phyloP scores from a whole-genome alignment of 2,888 invertebrate genomes.

The Sinotaia quadrata region DNA sequence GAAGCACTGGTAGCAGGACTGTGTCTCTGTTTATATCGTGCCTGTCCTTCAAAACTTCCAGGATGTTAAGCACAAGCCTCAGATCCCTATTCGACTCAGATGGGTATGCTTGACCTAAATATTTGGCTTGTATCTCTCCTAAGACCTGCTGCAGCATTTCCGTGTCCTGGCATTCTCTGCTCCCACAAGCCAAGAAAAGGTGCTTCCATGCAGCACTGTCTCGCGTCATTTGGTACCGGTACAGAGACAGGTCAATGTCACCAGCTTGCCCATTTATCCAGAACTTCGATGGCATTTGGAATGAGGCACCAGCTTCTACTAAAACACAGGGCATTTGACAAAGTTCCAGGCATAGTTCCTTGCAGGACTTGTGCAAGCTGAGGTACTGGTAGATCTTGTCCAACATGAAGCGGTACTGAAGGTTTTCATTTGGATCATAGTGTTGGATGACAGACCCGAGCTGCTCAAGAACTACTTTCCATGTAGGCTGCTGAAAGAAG shows the following conservation, averaged over 20 bases:
- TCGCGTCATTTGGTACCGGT: background rate
- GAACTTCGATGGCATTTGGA: background rate
- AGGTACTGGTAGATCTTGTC: background rate
- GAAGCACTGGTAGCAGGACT: slow-evolving; percentile 24
- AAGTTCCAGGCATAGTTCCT: background rate
- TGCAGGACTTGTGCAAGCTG: background rate
- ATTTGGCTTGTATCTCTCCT: background rate
- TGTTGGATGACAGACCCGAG: background rate
- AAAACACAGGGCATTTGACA: background rate
- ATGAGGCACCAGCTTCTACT: background rate
- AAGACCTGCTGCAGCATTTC: background rate
- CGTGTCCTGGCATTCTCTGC: background rate
- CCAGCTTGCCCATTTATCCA: background rate
- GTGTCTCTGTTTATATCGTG: background rate
- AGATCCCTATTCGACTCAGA: background rate
- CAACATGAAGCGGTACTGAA: background rate
- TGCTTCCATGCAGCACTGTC: background rate
- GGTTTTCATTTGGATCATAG: background rate
- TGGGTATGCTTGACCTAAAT: background rate
- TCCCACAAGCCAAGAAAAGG: background rate
- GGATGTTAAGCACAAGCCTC: slow-evolving; percentile 3
- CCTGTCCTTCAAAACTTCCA: slow-evolving; percentile 5
- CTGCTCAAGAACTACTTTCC: background rate
- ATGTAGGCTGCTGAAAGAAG: background rate
- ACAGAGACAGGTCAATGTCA: background rate